Percentiles rank a stretch among this genome's conserved stretches.
Conservation (phyloP, 2,888 invertebrate species). For the Drosophila mimetica region DNA sequence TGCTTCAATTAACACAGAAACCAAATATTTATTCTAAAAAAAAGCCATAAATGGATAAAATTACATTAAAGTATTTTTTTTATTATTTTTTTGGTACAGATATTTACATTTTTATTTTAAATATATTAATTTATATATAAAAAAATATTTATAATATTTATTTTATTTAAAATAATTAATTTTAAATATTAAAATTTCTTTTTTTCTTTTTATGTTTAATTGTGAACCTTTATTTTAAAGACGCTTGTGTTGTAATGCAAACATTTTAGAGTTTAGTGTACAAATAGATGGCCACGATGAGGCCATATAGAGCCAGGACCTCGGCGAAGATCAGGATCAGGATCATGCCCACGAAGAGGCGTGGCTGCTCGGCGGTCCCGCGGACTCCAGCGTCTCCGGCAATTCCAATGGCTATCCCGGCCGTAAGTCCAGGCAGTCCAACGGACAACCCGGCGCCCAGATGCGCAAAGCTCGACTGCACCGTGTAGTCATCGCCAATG, state of each 20-base stretch:
- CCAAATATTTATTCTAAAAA: background rate
- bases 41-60: no score
- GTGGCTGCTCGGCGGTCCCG: constrained; percentile 99
- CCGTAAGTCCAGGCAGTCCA: constrained; percentile 98
- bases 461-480: constrained; percentile 96
- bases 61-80: no score
- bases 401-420: constrained; percentile 99
- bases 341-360: constrained; percentile 99
- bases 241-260: background rate
- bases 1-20: constrained; percentile 3
- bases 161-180: no score
- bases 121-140: no score
- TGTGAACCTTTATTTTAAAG: no score
- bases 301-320: constrained; percentile 99
- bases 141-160: no score
- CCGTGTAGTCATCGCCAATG: constrained; percentile 87
- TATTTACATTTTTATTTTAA: no score
- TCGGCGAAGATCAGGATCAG: constrained; percentile 99
- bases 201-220: background rate
- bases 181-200: background rate
- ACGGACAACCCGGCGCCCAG: constrained; percentile 98
- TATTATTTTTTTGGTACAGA: no score
- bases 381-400: constrained; percentile 99
- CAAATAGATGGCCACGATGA: constrained; percentile 99
- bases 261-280: constrained; percentile 90